Percentiles rank a stretch among this genome's conserved stretches.
Conservation (phyloP, 2,888 invertebrate species). For the Heliothis peltigera region DNA sequence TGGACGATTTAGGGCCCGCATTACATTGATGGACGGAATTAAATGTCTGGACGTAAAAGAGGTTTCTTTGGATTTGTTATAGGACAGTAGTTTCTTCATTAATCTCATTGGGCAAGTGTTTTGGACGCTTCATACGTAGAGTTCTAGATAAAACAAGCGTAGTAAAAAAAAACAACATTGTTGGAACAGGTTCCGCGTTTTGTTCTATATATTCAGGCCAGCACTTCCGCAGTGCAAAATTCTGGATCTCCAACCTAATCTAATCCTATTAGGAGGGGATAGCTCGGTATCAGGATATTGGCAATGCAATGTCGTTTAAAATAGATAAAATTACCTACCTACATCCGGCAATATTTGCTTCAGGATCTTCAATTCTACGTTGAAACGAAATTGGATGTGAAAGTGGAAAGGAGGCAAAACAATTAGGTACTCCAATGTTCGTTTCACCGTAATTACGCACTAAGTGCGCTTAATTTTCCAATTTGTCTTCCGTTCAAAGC, state of each 20-base stretch:
- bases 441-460: conserved; percentile 12
- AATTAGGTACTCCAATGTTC: background rate
- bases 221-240: conserved; percentile 33
- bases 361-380: background rate
- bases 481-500: conserved; percentile 42
- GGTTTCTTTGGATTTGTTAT: conserved; percentile 39
- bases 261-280: conserved; percentile 35
- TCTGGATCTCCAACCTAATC: conserved; percentile 29
- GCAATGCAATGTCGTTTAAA: conserved; percentile 5
- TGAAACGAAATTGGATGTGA: background rate
- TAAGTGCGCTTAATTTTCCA: conserved; percentile 22
- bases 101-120: conserved; percentile 21
- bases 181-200: conserved; percentile 24
- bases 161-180: conserved; percentile 15
- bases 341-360: conserved; percentile 4
- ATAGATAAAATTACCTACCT: conserved; percentile 8
- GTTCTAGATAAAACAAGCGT: conserved; percentile 8
- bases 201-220: conserved; percentile 12
- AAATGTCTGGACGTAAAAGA: conserved; percentile 37
- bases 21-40: conserved; percentile 45
- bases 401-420: background rate
- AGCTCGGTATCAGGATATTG: conserved; percentile 28
- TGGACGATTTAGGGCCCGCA: conserved; percentile 43
- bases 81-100: conserved; percentile 20
- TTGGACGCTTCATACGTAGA: conserved; percentile 2